phyloP scores from a whole-genome alignment of 2,797 vertebrate genomes.

The Rhinophrynus dorsalis region DNA sequence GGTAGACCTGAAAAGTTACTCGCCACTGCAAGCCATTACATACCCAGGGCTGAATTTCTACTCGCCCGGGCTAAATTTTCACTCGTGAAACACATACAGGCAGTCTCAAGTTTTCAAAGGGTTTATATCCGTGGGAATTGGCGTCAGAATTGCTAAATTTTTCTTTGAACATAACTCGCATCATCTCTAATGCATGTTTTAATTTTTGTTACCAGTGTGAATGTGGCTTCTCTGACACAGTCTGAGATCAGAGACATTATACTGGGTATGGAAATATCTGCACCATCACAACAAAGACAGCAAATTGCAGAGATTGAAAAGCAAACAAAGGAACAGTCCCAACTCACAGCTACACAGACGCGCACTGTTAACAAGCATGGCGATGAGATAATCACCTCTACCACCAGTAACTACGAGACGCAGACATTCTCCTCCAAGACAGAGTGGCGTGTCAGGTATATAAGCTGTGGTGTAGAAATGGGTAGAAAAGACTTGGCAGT shows the following conservation, averaged over 20 bases:
- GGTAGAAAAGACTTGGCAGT: too few species aligned
- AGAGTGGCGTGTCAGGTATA: conserved; percentile 95
- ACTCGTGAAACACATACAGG: too few species aligned
- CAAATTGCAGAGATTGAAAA: conserved; percentile 99
- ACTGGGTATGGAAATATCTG: conserved; percentile 98
- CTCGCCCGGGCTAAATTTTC: too few species aligned
- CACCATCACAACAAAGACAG: conserved; percentile 96
- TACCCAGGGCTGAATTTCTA: too few species aligned
- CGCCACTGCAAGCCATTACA: too few species aligned
- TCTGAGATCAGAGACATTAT: conserved; percentile 99
- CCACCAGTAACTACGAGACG: conserved; percentile 98
- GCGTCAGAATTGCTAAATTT: too few species aligned
- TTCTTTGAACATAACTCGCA: too few species aligned
- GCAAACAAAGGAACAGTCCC: conserved; percentile 98
- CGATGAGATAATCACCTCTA: conserved; percentile 98
- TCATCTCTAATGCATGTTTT: too few species aligned
- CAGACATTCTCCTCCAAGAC: conserved; percentile 99
- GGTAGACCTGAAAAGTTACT: too few species aligned
- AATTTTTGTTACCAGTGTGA: too few species aligned
- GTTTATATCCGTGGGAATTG: too few species aligned
- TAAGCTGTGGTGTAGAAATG: background rate
- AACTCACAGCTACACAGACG: conserved; percentile 96
- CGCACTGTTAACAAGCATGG: conserved; percentile 98
- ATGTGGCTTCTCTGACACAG: conserved; percentile 95
- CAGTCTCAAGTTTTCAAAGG: too few species aligned